Conservation (phyloP, 2,797 vertebrate species). For the Etheostoma nigrum region DNA sequence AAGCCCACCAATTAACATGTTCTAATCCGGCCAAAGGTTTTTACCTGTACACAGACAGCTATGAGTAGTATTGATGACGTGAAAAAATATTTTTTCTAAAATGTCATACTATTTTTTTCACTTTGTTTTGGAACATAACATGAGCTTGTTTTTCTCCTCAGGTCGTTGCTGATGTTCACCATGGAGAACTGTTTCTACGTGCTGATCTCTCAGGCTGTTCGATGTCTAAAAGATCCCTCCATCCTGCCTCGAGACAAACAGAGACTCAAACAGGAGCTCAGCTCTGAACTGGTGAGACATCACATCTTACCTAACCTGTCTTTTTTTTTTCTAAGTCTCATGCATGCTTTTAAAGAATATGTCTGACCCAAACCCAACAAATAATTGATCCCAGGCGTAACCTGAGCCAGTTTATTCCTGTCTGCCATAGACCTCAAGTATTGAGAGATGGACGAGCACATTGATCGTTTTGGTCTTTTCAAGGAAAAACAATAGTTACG, state of each 20-base stretch:
- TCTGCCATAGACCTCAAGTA: too few relatives aligned
- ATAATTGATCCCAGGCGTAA: too few relatives aligned
- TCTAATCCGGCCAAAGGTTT: too few relatives aligned
- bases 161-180: constrained; percentile 96
- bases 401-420: neutral
- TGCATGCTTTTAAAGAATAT: too few relatives aligned
- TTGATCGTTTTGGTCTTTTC: too few relatives aligned
- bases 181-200: constrained; percentile 99
- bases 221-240: constrained; percentile 91
- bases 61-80: too few relatives aligned
- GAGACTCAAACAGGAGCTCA: constrained; percentile 98
- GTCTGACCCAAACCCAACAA: too few relatives aligned
- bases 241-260: constrained; percentile 95
- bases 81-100: too few relatives aligned
- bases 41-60: too few relatives aligned
- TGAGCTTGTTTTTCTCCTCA: constrained; percentile 55
- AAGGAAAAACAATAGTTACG: neutral
- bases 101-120: neutral
- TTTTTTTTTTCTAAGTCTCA: neutral
- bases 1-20: neutral
- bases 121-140: neutral
- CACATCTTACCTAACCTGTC: neutral
- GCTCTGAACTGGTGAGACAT: constrained; percentile 93
- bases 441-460: too few relatives aligned
- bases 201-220: constrained; percentile 95